phyloP scores from a whole-genome alignment of 2,888 invertebrate species.

The Drosophila emarginata region DNA sequence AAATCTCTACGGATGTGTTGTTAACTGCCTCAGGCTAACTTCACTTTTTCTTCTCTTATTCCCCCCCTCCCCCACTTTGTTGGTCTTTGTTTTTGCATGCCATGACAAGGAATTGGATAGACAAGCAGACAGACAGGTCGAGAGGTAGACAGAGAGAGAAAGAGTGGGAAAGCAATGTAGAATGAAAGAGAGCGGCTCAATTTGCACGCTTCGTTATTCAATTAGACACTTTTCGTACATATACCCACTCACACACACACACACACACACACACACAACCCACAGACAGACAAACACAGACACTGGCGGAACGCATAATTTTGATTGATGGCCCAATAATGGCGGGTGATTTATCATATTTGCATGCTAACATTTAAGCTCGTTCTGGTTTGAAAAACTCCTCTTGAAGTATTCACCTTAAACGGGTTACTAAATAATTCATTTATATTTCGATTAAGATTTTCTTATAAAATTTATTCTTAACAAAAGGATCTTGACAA shows the following conservation, averaged over 20 bases:
- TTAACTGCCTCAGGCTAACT: constrained; percentile 65
- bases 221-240: constrained; percentile 73
- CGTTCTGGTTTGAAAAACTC: constrained; percentile 12
- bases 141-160: constrained; percentile 12
- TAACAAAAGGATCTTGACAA: too few relatives aligned
- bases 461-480: background rate
- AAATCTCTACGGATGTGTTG: constrained; percentile 74
- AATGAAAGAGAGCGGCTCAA: constrained; percentile 55
- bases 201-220: constrained; percentile 79
- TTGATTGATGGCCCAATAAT: constrained; percentile 82
- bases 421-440: background rate
- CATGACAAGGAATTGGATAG: constrained; percentile 37
- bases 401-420: background rate
- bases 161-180: constrained; percentile 9
- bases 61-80: constrained; percentile 15
- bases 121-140: constrained; percentile 16
- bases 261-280: constrained; percentile 15
- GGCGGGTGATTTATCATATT: constrained; percentile 81
- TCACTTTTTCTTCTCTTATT: constrained; percentile 30
- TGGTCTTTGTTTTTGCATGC: constrained; percentile 23
- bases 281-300: constrained; percentile 20
- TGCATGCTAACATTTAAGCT: constrained; percentile 67
- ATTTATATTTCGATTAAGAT: background rate
- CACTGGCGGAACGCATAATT: constrained; percentile 71
- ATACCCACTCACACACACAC: constrained; percentile 19